Evolutionary conservation across 2,888 invertebrate genomes (phyloP).

Genomic region (Ectemnius cavifrons): DNA sequence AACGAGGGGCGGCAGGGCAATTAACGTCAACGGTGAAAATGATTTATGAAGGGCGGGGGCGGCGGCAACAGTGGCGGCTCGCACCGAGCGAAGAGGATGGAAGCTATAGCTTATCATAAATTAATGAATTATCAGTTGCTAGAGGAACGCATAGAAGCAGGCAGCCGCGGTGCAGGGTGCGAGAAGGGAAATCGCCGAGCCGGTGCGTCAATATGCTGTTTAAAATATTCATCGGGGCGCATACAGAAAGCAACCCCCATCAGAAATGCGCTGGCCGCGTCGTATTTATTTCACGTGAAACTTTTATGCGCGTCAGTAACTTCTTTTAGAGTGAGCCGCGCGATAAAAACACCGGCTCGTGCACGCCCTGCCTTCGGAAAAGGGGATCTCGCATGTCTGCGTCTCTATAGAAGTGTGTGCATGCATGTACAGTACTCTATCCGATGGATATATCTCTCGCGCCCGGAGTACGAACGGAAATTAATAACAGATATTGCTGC

Average conservation of each 20-base stretch:
- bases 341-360: constrained; percentile 18
- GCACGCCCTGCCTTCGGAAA: constrained; percentile 6
- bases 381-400: constrained; percentile 1
- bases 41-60: constrained; percentile 70
- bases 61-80: constrained; percentile 44
- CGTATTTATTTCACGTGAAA: constrained; percentile 49
- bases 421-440: too few species aligned
- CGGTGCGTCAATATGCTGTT: constrained; percentile 59
- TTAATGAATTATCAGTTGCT: constrained; percentile 74
- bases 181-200: constrained; percentile 51
- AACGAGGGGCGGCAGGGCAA: constrained; percentile 75
- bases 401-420: background rate
- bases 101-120: constrained; percentile 74
- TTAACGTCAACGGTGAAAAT: constrained; percentile 76
- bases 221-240: constrained; percentile 65
- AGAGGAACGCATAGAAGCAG: background rate
- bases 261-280: constrained; percentile 28
- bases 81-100: constrained; percentile 35
- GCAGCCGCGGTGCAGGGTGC: constrained; percentile 37
- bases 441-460: constrained; percentile 3
- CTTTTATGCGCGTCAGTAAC: constrained; percentile 27
- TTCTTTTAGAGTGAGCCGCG: constrained; percentile 15
- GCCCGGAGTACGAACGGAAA: background rate
- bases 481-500: constrained; percentile 4
- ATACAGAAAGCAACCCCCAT: background rate